Evolutionary conservation across 1,140 invertebrate genomes (phyloP).

Genomic region (Pararge aegeria): DNA sequence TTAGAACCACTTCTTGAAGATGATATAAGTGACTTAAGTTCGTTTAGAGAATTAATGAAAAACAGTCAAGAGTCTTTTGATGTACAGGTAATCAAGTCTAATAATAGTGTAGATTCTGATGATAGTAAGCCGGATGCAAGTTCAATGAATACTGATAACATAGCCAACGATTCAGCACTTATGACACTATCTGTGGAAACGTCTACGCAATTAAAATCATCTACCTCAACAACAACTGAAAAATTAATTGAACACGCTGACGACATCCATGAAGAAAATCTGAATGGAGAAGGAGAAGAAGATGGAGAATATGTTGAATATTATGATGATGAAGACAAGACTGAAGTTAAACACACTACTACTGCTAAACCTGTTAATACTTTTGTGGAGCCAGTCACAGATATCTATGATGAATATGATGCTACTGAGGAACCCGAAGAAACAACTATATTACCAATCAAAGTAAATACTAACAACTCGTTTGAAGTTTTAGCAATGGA

Average conservation of each 20-base stretch:
- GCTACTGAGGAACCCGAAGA: conserved; percentile 59
- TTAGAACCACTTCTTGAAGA: conserved; percentile 80
- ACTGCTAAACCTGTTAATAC: conserved; percentile 25
- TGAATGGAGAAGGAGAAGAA: conserved; percentile 42
- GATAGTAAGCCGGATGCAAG: conserved; percentile 67
- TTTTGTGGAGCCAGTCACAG: conserved; percentile 50
- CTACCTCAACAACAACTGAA: conserved; percentile 33
- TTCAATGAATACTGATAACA: conserved; percentile 61
- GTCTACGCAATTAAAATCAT: conserved; percentile 33
- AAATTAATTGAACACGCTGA: conserved; percentile 31
- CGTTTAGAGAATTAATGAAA: conserved; percentile 76
- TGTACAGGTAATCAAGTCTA: conserved; percentile 79
- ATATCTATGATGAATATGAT: conserved; percentile 74
- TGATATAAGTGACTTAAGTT: conserved; percentile 72
- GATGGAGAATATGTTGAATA: conserved; percentile 68
- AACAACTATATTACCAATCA: conserved; percentile 34
- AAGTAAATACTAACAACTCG: conserved; percentile 48
- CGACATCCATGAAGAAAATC: conserved; percentile 40
- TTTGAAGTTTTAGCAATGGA: conserved; percentile 80
- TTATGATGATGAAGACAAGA: conserved; percentile 63
- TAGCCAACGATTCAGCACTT: conserved; percentile 42
- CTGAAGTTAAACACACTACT: conserved; percentile 50
- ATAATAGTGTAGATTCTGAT: conserved; percentile 42
- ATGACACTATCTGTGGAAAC: conserved; percentile 27
- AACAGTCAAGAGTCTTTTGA: conserved; percentile 76